A percentile compares a stretch with the other conserved stretches of the same genome.
Evolutionary conservation across 1,140 invertebrate species (phyloP).

Genomic region (Solenopsis invicta): DNA sequence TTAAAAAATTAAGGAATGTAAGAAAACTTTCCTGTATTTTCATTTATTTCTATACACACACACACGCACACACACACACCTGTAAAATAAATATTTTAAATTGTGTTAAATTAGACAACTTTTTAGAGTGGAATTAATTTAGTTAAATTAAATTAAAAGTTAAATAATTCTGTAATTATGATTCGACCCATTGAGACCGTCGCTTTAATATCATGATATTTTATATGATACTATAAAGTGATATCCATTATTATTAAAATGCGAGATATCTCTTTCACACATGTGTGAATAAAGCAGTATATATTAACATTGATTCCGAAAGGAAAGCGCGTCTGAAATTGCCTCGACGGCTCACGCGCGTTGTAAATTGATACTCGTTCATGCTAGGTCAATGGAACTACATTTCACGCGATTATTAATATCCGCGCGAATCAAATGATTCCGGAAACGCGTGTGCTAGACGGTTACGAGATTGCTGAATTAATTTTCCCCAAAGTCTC

Average conservation of each 20-base stretch:
- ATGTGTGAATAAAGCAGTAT: not conserved
- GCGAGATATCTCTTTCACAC: not conserved
- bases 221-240: not conserved
- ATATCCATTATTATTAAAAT: not conserved
- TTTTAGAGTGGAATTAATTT: too few species aligned
- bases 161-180: too few species aligned
- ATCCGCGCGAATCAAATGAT: slow-evolving; percentile 6
- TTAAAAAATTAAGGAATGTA: too few species aligned
- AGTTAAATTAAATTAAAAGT: too few species aligned
- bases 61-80: too few species aligned
- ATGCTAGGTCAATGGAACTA: not conserved
- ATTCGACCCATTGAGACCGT: too few species aligned
- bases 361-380: slow-evolving; percentile 9
- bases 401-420: slow-evolving; percentile 21
- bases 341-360: not conserved
- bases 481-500: slow-evolving; percentile 25
- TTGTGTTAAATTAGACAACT: too few species aligned
- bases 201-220: not conserved
- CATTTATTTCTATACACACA: too few species aligned
- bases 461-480: slow-evolving; percentile 18
- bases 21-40: too few species aligned
- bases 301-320: not conserved
- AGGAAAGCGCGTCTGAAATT: not conserved
- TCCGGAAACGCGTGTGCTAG: not conserved
- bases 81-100: too few species aligned